Conservation (phyloP, 2,113 vertebrate genomes). For the Aspiorhynchus laticeps region DNA sequence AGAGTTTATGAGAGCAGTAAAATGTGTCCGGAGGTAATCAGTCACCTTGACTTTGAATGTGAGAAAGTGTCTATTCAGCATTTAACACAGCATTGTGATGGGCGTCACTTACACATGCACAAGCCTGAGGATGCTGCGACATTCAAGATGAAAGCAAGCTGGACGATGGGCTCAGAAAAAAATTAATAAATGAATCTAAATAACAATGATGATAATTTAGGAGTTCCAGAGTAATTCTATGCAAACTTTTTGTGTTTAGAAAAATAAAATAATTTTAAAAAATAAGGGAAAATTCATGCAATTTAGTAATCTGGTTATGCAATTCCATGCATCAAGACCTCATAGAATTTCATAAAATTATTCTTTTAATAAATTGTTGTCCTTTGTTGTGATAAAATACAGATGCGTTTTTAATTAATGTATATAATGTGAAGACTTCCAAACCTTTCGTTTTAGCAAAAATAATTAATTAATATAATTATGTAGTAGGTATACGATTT, state of each 20-base stretch:
- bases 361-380: background rate
- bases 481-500: background rate
- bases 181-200: background rate
- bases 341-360: background rate
- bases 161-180: background rate
- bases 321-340: background rate
- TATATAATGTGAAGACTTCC: background rate
- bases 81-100: background rate
- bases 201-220: background rate
- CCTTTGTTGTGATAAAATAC: background rate
- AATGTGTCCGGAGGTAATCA: slow-evolving; percentile 10
- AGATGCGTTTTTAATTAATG: background rate
- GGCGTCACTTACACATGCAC: background rate
- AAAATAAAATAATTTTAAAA: too few species aligned
- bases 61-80: slow-evolving; percentile 19
- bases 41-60: slow-evolving; percentile 48
- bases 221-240: background rate
- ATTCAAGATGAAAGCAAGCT: background rate
- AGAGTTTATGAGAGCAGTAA: slow-evolving; percentile 34
- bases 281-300: too few species aligned
- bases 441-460: background rate
- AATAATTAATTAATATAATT: background rate
- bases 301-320: too few species aligned
- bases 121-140: background rate
- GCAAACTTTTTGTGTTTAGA: background rate